Conservation (phyloP, 2,797 vertebrate genomes). For the Galaxias olidus region DNA sequence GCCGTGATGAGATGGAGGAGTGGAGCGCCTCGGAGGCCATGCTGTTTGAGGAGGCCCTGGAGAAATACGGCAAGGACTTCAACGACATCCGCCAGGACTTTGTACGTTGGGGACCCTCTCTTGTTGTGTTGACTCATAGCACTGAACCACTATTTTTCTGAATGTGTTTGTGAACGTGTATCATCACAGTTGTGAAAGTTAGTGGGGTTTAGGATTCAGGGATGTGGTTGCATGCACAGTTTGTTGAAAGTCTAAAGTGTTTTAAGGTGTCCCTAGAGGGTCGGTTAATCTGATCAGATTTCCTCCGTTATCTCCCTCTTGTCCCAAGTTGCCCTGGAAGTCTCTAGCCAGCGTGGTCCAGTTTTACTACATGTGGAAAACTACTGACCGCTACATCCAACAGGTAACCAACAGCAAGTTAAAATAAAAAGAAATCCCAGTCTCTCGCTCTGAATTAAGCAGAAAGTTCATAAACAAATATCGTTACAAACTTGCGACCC, state of each 20-base stretch:
- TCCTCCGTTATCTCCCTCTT: neutral
- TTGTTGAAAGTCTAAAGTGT: no score
- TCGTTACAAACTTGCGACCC: no score
- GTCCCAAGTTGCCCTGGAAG: slow-evolving; percentile 81
- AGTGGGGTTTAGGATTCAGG: no score
- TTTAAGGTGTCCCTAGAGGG: no score
- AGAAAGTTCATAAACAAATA: neutral
- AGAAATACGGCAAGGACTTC: slow-evolving; percentile 96
- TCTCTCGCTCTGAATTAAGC: neutral
- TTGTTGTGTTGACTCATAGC: no score
- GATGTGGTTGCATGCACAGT: no score
- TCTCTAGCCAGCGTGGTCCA: slow-evolving; percentile 85
- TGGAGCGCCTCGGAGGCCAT: slow-evolving; percentile 96
- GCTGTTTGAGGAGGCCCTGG: slow-evolving; percentile 93
- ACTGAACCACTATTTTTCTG: no score
- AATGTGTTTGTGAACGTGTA: no score
- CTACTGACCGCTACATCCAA: slow-evolving; percentile 85
- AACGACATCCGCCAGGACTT: slow-evolving; percentile 96
- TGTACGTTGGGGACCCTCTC: slow-evolving; percentile 70
- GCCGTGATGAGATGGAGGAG: slow-evolving; percentile 96
- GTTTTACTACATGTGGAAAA: slow-evolving; percentile 91
- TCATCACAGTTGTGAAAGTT: no score
- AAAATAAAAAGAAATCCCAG: no score
- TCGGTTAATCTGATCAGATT: no score
- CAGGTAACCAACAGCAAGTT: slow-evolving; percentile 65